Base-by-base conservation (phyloP, 1,140 invertebrate species). In the Papilio polyxenes region DNA sequence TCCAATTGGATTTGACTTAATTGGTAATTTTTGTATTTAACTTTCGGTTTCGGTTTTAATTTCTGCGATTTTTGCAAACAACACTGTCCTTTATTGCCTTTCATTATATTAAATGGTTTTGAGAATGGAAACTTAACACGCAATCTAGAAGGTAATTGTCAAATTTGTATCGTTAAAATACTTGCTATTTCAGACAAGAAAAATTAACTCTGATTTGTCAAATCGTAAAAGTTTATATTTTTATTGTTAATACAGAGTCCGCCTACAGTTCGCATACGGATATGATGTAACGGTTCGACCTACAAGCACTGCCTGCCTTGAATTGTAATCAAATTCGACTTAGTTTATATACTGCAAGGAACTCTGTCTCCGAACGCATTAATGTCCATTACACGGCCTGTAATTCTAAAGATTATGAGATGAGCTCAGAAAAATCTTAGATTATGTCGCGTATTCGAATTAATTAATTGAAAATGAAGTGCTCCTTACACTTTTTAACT, bases 251-350 rank as follows among this genome's bases (percentile, higher is more conserved):
- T 11, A 62, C 5, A 62, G 6, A 20, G 17, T 6, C 23, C 65
- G 23, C 65, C 23, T 37, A 37, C 65, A 72, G 11, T 37, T 17
- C 11, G 65, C 3, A 37, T 15, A 31, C 65, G 31, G 65, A 72
- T 72, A 72, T 72, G 65, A 72, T 72, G 65, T 72, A 72, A 72
- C 65, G 11, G 3, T 31, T 20, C 65, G 20, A 72, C 65, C 65
- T 72, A 72, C 65, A 17, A 72, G 31, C 65, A 31, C 65, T 72
- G 6, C 65, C 65, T 56, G 17, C 53, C 53, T 72, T 72, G 65
- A 72, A 40, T 65, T 72, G 13, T 72, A 37, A 72, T 72, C 65
- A 72, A 72, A 37, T 72, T 72, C 31, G 40, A 72, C 65, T 72
- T 0, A 40, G n/a, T 53, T 53, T 56, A 15, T 6, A 17, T 31